Percentiles rank a stretch among this genome's conserved stretches.
These are phyloP conservation scores for Sebastes nivosus DNA, from an alignment of 2,797 vertebrate genomes.

Conservation along the genomic window DNA sequence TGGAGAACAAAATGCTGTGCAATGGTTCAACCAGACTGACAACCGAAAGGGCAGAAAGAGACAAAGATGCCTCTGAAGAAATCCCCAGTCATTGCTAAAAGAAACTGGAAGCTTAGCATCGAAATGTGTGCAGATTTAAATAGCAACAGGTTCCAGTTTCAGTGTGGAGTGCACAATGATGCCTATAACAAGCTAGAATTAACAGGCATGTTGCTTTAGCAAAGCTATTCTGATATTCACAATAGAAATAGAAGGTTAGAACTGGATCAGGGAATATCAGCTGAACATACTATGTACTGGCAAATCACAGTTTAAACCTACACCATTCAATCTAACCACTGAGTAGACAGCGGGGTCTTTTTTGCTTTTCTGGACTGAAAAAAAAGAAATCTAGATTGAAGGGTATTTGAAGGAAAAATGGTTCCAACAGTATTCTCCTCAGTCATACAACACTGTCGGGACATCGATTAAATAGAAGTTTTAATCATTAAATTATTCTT, in stretches of 20 bases:
- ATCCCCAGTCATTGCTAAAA: too few species aligned
- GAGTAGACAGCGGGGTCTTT: fast-evolving
- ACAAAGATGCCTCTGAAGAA: neutral
- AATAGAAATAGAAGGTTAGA: neutral
- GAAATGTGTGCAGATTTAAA: neutral
- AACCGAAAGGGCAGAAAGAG: neutral
- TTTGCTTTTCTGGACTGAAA: too few species aligned
- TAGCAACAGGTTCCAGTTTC: neutral
- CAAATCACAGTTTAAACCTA: neutral
- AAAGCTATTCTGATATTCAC: neutral
- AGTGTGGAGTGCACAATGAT: neutral
- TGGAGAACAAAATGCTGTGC: too few species aligned
- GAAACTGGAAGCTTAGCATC: too few species aligned
- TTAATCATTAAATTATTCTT: too few species aligned
- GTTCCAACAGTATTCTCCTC: too few species aligned
- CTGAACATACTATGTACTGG: neutral
- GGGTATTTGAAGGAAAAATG: too few species aligned
- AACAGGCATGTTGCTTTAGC: neutral
- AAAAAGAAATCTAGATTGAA: too few species aligned
- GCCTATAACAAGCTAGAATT: neutral
- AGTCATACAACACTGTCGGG: too few species aligned
- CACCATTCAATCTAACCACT: neutral
- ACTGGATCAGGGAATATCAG: neutral
- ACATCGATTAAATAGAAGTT: too few species aligned
- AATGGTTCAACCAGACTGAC: neutral